Percentiles rank a stretch among this genome's conserved stretches.
These are phyloP conservation scores for Synodontis membranacea DNA, from an alignment of 2,113 vertebrate genomes.

Conservation along the genomic window DNA sequence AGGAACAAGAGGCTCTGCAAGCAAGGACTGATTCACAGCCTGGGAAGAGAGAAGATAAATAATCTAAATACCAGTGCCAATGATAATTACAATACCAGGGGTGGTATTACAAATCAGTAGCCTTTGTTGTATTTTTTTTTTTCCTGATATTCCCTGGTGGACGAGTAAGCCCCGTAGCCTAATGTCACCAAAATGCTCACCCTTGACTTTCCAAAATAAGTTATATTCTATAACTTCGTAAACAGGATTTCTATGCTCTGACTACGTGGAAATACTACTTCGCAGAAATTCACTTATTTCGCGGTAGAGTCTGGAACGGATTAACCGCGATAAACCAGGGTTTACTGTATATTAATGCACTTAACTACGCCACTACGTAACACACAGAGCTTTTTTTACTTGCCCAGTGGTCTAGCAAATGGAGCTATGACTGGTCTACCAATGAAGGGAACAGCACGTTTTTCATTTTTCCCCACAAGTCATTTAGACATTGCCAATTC, in stretches of 20 bases:
- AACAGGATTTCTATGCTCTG: no score
- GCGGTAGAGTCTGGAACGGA: no score
- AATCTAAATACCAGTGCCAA: neutral
- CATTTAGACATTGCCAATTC: no score
- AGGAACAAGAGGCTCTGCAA: conserved; percentile 87
- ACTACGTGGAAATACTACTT: no score
- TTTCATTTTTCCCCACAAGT: neutral
- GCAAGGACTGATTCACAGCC: conserved; percentile 84
- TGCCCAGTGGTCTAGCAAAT: neutral
- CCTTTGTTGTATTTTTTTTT: neutral
- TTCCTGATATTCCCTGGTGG: neutral
- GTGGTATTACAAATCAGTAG: neutral
- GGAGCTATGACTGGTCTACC: neutral
- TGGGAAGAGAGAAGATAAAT: conserved; percentile 59
- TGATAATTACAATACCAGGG: neutral
- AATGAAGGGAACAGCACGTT: neutral
- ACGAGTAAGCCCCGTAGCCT: neutral
- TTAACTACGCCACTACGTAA: no score
- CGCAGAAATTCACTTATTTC: no score
- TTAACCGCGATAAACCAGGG: no score
- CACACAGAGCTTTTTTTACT: no score
- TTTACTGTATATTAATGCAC: no score
- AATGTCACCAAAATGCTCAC: neutral
- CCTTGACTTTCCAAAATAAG: neutral
- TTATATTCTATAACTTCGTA: no score